These are phyloP conservation scores for Drosophila testacea DNA, from an alignment of 2,888 invertebrate genomes.

Conservation along the genomic window DNA sequence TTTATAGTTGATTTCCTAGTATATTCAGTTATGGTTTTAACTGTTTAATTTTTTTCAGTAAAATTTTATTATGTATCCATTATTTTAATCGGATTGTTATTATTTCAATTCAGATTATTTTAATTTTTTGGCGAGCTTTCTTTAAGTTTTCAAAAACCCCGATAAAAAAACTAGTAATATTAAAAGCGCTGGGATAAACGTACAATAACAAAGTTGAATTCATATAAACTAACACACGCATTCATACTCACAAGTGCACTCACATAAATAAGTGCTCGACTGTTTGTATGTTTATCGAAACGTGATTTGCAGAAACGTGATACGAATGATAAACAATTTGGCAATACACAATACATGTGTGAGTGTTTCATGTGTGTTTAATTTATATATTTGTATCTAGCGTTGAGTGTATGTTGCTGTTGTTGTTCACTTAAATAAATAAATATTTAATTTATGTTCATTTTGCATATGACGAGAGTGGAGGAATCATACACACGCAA, in stretches of 20 bases:
- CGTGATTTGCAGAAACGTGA: conserved; percentile 78
- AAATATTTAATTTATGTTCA: conserved; percentile 47
- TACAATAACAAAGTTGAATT: conserved; percentile 28
- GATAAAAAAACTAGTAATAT: conserved; percentile 26
- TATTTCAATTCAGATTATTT: background rate
- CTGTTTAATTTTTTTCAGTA: background rate
- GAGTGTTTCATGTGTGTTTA: conserved; percentile 33
- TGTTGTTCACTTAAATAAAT: conserved; percentile 29
- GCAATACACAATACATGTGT: conserved; percentile 18
- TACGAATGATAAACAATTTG: conserved; percentile 54
- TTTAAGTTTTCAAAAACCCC: too few relatives aligned
- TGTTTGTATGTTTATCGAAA: conserved; percentile 54
- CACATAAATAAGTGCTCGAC: conserved; percentile 32
- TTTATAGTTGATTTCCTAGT: conserved; percentile 25
- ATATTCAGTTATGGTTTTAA: background rate
- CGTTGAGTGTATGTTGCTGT: conserved; percentile 21
- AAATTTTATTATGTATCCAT: background rate
- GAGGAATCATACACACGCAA: conserved; percentile 5
- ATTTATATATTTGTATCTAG: conserved; percentile 28
- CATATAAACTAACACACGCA: conserved; percentile 13
- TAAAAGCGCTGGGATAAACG: conserved; percentile 26
- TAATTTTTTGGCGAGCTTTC: background rate
- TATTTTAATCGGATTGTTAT: background rate
- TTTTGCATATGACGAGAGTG: conserved; percentile 29
- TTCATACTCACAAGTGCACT: conserved; percentile 34